These are phyloP conservation scores for Cynaeus angustus DNA, from an alignment of 2,888 invertebrate species.

Conservation along the genomic window DNA sequence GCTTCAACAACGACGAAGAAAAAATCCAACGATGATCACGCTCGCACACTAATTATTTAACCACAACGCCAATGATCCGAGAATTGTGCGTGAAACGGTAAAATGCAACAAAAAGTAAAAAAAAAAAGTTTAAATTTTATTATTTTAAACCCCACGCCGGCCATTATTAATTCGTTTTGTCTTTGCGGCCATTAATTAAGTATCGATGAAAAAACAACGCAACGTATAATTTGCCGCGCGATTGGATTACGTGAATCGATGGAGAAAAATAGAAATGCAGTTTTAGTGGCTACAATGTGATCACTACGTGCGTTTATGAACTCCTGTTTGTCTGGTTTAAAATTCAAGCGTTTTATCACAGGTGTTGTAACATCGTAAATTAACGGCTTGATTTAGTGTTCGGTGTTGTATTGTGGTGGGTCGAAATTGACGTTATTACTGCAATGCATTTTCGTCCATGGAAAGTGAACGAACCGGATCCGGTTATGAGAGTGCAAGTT, in stretches of 20 bases:
- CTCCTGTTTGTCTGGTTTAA: conserved; percentile 2
- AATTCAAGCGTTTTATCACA: conserved; percentile 25
- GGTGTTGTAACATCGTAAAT: conserved; percentile 20
- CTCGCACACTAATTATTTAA: conserved; percentile 32
- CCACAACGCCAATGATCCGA: conserved; percentile 19
- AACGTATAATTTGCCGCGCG: conserved; percentile 22
- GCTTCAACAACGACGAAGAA: conserved; percentile 19
- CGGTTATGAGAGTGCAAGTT: too few species aligned
- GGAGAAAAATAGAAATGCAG: too few species aligned
- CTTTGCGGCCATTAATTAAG: conserved; percentile 28
- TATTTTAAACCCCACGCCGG: conserved; percentile 1
- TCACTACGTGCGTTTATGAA: neutral
- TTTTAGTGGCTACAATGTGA: too few species aligned
- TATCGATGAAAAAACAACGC: neutral
- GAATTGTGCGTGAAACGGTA: too few species aligned
- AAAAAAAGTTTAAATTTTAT: neutral
- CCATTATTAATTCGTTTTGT: conserved; percentile 31
- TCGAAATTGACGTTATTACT: conserved; percentile 10
- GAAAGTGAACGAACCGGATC: too few species aligned
- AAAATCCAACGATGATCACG: conserved; percentile 18
- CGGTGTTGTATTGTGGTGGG: neutral
- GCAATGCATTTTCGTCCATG: neutral
- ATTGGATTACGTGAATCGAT: neutral
- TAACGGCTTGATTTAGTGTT: conserved; percentile 11
- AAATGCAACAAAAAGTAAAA: conserved; percentile 4